These are phyloP conservation scores for Mythimna loreyi DNA, from an alignment of 2,888 invertebrate genomes.

Conservation along the genomic window DNA sequence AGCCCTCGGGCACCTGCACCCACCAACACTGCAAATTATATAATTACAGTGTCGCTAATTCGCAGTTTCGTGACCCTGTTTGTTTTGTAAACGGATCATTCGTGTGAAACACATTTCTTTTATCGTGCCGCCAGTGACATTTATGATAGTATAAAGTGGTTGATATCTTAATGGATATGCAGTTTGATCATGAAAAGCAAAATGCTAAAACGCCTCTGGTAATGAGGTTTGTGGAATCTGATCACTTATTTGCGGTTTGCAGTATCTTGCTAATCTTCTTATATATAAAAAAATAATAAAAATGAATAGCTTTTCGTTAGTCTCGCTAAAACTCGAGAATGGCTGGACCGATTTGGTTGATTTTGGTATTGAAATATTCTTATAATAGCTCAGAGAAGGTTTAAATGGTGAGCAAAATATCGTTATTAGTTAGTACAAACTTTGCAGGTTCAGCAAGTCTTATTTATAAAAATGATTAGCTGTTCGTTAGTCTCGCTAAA, in stretches of 20 bases:
- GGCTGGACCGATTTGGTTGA: too few relatives aligned
- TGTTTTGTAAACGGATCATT: constrained; percentile 40
- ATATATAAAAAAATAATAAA: not conserved
- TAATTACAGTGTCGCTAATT: constrained; percentile 43
- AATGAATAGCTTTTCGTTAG: too few relatives aligned
- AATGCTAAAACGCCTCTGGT: constrained; percentile 29
- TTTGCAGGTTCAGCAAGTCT: too few relatives aligned
- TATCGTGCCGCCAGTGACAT: constrained; percentile 33
- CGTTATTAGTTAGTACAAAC: too few relatives aligned
- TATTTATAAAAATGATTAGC: too few relatives aligned
- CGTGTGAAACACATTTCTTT: constrained; percentile 36
- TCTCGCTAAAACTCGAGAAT: too few relatives aligned
- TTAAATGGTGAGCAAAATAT: too few relatives aligned
- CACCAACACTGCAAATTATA: constrained; percentile 22
- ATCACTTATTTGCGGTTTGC: constrained; percentile 14
- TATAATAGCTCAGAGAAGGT: too few relatives aligned
- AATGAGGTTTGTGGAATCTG: constrained; percentile 27
- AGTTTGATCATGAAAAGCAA: constrained; percentile 36
- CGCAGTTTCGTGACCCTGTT: constrained; percentile 39
- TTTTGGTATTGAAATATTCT: too few relatives aligned
- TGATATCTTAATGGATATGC: constrained; percentile 54
- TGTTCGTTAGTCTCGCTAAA: too few relatives aligned
- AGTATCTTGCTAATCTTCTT: not conserved
- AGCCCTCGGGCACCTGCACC: not conserved
- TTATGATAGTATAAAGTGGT: constrained; percentile 41